Conservation (phyloP, 37 sponge, comb jelly and placozoan species). For the Axinella damicornis region DNA sequence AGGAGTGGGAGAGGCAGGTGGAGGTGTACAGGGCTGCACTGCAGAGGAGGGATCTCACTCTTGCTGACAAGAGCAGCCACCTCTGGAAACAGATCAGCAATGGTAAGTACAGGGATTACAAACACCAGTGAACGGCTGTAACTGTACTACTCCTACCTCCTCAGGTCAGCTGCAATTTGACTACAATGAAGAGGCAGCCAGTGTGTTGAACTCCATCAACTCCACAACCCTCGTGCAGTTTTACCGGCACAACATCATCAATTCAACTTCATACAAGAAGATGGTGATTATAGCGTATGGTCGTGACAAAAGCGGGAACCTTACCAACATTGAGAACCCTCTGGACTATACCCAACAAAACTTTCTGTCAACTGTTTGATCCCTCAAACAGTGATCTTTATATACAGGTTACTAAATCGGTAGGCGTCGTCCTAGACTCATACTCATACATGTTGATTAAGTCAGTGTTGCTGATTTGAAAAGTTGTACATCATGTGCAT, state of each 20-base stretch:
- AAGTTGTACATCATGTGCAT: no score
- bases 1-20: not conserved
- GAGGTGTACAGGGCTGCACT: slow-evolving; percentile 17
- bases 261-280: not conserved
- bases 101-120: no score
- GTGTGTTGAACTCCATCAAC: slow-evolving; percentile 11
- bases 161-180: slow-evolving; percentile 58
- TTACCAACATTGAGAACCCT: not conserved
- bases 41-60: slow-evolving; percentile 29
- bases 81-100: slow-evolving; percentile 61
- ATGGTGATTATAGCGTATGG: slow-evolving; percentile 67
- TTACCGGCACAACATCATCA: slow-evolving; percentile 41
- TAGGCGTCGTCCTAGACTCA: no score
- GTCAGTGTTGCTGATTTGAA: no score
- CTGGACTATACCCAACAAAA: not conserved
- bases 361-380: no score
- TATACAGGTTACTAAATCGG: no score
- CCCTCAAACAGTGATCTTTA: no score
- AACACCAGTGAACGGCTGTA: no score
- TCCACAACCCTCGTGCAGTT: slow-evolving; percentile 29
- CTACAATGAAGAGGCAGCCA: slow-evolving; percentile 18
- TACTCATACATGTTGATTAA: no score
- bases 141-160: no score
- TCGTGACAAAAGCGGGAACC: not conserved
- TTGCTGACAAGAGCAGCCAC: slow-evolving; percentile 35